Evolutionary conservation across 1,140 invertebrate species (phyloP).

Genomic region (Platyscapa corneri): DNA sequence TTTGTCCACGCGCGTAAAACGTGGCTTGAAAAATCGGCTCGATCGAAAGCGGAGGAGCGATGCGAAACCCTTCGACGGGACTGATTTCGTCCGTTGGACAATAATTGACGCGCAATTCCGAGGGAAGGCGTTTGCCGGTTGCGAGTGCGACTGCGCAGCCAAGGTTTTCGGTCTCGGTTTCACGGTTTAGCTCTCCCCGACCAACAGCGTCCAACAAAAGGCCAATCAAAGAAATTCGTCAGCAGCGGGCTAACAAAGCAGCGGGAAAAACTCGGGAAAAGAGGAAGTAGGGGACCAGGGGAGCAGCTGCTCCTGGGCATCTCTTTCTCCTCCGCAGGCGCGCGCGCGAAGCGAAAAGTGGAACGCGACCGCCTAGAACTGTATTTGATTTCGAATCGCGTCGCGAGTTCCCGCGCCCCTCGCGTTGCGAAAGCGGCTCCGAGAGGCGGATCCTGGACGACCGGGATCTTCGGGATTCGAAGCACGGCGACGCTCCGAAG

Average conservation of each 20-base stretch:
- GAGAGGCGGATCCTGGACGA: conserved; percentile 15
- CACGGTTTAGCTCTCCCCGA: not conserved
- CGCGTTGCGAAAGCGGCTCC: not conserved
- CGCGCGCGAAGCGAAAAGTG: conserved; percentile 34
- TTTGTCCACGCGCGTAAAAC: not conserved
- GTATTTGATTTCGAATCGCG: conserved; percentile 49
- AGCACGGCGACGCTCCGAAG: conserved; percentile 12
- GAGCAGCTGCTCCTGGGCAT: not conserved
- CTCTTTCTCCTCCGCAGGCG: not conserved
- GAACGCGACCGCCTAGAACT: conserved; percentile 9
- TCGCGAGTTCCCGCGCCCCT: conserved; percentile 13
- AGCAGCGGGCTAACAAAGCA: not conserved
- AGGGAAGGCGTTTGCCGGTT: no score
- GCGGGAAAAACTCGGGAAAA: not conserved
- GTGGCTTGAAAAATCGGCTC: not conserved
- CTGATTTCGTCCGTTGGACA: no score
- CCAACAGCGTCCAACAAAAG: not conserved
- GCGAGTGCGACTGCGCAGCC: no score
- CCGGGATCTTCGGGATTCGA: conserved; percentile 42
- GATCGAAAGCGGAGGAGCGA: not conserved
- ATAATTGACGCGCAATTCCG: no score
- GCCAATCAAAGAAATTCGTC: conserved; percentile 2
- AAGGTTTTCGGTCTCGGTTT: not conserved
- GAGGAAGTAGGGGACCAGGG: not conserved
- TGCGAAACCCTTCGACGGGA: conserved; percentile 7